Evolutionary conservation across 2,113 vertebrate species (phyloP), one percentile per base, ranked within the genome.

Genomic region (Macquaria ambigua): DNA sequence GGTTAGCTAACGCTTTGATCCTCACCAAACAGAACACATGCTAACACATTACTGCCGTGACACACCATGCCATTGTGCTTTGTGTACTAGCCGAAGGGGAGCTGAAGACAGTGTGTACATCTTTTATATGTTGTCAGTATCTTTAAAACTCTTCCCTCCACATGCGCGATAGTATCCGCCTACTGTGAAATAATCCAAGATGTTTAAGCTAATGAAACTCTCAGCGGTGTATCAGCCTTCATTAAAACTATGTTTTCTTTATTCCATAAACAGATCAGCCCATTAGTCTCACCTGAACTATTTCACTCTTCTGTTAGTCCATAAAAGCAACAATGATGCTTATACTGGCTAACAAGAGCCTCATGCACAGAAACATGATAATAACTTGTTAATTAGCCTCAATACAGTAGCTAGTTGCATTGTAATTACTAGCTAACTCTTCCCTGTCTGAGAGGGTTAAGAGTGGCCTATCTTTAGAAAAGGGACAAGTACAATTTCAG

Each of bases 101-200:
- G 82, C 66, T 16, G 69, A 59, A 58, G 83, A 87, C 12, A 11
- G 58, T 43, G 53, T 70, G 75, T 53, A 43, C 59, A 77, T 89
- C 59, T 77, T 84, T 84, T 72, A 90, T 62, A 62, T 52, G 74
- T 74, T 41, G 67, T 78, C 82, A 68, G 48, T 85, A 16, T 85
- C 74, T 83, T 37, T 39, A 41, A 81, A 81, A 56, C 70, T 64
- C 31, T 68, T 83, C 66, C 79, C 86, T 83, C 90, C 90, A 86
- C 85, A 85, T 81, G 92, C 68, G 23, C 39, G 46, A 74, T 84
- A 69, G 85, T 85, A 50, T 79, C 77, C 39, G 77, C 85, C 83
- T 68, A 86, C 88, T 88, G 90, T 82, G 91, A 90, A 79, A 71
- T 91, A 90, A 92, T 90, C 69, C 87, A 85, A 74, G 59, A 89